These are phyloP conservation scores for Willowsia nigromaculata DNA, from an alignment of 2,888 invertebrate genomes.

Conservation along the genomic window DNA sequence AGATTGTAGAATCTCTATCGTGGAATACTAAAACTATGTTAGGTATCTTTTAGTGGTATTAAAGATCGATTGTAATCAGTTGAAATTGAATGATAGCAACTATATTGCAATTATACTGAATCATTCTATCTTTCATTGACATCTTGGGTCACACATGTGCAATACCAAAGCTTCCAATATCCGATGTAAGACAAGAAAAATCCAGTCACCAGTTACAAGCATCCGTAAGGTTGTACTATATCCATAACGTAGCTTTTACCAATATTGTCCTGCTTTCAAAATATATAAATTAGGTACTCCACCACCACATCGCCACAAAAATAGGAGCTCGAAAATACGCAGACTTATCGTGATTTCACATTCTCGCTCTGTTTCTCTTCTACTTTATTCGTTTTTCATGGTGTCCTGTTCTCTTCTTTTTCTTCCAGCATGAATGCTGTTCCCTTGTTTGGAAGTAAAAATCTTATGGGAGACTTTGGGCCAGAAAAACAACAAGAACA, in stretches of 20 bases:
- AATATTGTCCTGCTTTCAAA: neutral
- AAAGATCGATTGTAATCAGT: neutral
- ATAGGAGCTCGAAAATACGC: neutral
- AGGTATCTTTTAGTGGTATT: too few species aligned
- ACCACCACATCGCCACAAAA: neutral
- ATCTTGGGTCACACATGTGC: constrained; percentile 5
- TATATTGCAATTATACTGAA: neutral
- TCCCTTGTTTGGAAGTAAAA: neutral
- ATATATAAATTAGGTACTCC: neutral
- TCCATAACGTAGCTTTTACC: too few species aligned
- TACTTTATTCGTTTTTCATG: constrained; percentile 20
- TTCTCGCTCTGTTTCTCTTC: constrained; percentile 32
- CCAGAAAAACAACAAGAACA: neutral
- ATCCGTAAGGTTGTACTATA: too few species aligned
- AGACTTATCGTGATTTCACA: constrained; percentile 46
- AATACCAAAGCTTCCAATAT: neutral
- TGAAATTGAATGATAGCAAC: neutral
- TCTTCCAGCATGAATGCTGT: neutral
- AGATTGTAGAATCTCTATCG: too few species aligned
- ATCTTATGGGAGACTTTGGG: constrained; percentile 13
- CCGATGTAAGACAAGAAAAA: too few species aligned
- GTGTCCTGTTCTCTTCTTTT: neutral
- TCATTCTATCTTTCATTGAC: neutral
- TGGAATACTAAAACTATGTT: too few species aligned
- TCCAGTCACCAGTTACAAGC: too few species aligned